Evolutionary conservation across 23 tunicate genomes (phyloP).

Genomic region (Trididemnum miniatum): DNA sequence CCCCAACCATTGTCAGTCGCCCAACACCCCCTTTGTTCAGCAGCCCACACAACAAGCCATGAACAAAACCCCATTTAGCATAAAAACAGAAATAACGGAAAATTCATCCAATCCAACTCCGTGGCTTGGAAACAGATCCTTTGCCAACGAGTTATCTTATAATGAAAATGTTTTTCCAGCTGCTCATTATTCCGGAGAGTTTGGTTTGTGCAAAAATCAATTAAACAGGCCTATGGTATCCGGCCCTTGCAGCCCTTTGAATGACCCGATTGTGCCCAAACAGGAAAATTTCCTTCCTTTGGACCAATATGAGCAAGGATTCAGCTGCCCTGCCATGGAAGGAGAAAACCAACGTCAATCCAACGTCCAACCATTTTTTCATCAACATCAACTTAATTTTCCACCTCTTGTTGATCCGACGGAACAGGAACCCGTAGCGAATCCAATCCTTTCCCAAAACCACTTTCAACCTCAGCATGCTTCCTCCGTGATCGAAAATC

Average conservation of each 20-base stretch:
- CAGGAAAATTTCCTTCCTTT: slow-evolving; percentile 26
- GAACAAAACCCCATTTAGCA: neutral
- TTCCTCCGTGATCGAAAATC: slow-evolving; percentile 23
- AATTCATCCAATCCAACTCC: neutral
- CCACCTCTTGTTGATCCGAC: slow-evolving; percentile 54
- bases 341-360: slow-evolving; percentile 6
- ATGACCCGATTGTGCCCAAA: slow-evolving; percentile 21
- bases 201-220: neutral
- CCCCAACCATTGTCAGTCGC: slow-evolving; percentile 4
- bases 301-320: slow-evolving; percentile 23
- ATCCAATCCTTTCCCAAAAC: slow-evolving; percentile 12
- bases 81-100: slow-evolving; percentile 46
- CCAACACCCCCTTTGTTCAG: slow-evolving; percentile 24
- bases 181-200: neutral
- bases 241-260: neutral
- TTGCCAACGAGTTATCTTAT: neutral
- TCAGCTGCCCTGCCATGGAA: neutral
- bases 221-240: neutral
- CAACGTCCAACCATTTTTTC: slow-evolving; percentile 54
- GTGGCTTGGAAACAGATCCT: neutral
- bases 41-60: slow-evolving; percentile 21
- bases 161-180: neutral
- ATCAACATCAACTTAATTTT: slow-evolving; percentile 66
- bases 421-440: neutral
- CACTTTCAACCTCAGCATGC: slow-evolving; percentile 16